Evolutionary conservation across 2,113 vertebrate genomes (phyloP), one percentile per base, ranked within the genome.

Genomic region (Ctenomys sociabilis): DNA sequence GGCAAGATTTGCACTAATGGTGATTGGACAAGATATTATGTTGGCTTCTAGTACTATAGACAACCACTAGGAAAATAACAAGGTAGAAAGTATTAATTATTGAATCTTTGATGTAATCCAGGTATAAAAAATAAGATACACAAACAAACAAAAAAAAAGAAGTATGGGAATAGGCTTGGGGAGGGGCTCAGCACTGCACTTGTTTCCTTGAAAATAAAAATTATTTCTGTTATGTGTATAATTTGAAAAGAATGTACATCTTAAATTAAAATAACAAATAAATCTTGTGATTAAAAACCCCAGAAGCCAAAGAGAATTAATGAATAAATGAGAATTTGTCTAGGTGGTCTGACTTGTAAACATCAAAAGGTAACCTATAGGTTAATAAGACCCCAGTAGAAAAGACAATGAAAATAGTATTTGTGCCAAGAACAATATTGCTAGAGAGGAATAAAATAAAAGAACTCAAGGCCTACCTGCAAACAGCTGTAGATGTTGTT

Each of bases 151-250:
- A n/a, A n/a, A n/a, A n/a, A n/a, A n/a, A n/a, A n/a, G n/a, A n/a
- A n/a, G 4, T 4, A 22, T 7, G 7, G 32, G 57, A 9, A 49
- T 22, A 86, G 30, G 17, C 1, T 57, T 86, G 12, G 10, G 61
- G 52, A 66, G 40, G 8, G 12, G 63, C 14, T 49, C 73, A 43
- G 30, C 2, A 68, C 26, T 35, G 86, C 24, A 81, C 35, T 63
- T 59, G 64, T 45, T 95, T 92, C 26, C 93, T 81, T 26, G 28
- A 63, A 94, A 78, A 72, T 66, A 22, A 77, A 95, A 49, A 72
- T 45, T 32, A 24, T 35, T 26, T 12, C 19, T 45, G 3, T 16
- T 91, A 32, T 94, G 30, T 83, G 72, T 68, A 40, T 13, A 19
- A 73, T 81, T 45, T 80, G 12, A 73, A 52, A 88, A 91, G 19